These are phyloP conservation scores for Vesta saturnalis DNA, from an alignment of 2,888 invertebrate species.

Conservation along the genomic window DNA sequence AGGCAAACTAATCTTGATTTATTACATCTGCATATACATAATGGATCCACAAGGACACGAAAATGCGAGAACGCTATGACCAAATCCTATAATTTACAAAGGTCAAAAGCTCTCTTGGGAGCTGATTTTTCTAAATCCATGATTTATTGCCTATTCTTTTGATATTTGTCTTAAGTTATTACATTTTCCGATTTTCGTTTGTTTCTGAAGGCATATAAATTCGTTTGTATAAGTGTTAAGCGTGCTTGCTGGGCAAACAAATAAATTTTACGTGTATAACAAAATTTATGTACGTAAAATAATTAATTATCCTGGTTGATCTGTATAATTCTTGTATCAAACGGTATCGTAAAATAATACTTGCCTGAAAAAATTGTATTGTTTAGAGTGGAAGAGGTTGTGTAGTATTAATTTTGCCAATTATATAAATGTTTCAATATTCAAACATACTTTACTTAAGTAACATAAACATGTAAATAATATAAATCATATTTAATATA, in stretches of 20 bases:
- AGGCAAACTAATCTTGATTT: conserved; percentile 37
- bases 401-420: too few species aligned
- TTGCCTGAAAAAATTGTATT: too few species aligned
- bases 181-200: conserved; percentile 17
- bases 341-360: too few species aligned
- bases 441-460: too few species aligned
- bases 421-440: too few species aligned
- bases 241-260: neutral
- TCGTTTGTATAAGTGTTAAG: neutral
- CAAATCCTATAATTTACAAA: conserved; percentile 41
- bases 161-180: conserved; percentile 30
- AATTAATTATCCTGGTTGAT: too few species aligned
- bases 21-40: conserved; percentile 37
- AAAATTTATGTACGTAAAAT: too few species aligned
- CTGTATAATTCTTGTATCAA: too few species aligned
- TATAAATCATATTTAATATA: too few species aligned
- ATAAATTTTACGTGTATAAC: too few species aligned
- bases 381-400: too few species aligned
- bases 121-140: conserved; percentile 39
- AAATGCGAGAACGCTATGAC: conserved; percentile 32
- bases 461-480: too few species aligned
- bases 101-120: conserved; percentile 35
- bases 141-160: conserved; percentile 33
- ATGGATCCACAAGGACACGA: conserved; percentile 37
- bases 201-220: conserved; percentile 9